Evolutionary conservation across 2,113 vertebrate species (phyloP), one percentile per base, ranked within the genome.

Genomic region (Struthidea cinerea): DNA sequence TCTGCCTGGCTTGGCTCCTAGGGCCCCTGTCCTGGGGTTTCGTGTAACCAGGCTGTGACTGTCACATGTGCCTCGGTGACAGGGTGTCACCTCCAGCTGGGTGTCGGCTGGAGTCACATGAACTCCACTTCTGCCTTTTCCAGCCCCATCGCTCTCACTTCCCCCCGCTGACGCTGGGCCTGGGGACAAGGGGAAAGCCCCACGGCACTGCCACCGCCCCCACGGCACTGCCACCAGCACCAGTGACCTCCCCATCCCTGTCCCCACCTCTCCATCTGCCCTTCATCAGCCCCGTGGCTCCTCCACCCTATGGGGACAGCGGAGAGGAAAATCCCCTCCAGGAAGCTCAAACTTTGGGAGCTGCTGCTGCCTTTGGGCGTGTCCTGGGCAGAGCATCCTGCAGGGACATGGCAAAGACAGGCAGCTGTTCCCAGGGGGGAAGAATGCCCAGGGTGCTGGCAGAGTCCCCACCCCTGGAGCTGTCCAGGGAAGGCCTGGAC

Each of bases 41-140:
- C 1, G 4, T 67, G 63, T 9, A 1, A 4, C 8, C 4, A 0
- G 41, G 60, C 78, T 59, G 68, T 2, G 23, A 18, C 33, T 17
- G 30, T 27, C 78, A 44, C 63, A 4, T 6, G 53, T 12, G 9
- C 65, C 47, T 8, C 3, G 2, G 32, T 1, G 3, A 10, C 28
- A 28, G 37, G 6, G 5, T 32, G 52, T 15, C 27, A 9, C n/a
- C 61, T 18, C 3, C 16, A 12, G 44, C 64, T 0, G 2, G 59
- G 3, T 1, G 12, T 1, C 8, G 49, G 49, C 47, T 37, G 60
- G 2, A 7, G 56, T 16, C 61, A 70, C 65, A 7, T 0, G 8
- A 8, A 55, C 22, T 2, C 61, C 86, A 27, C 69, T 73, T 77
- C 86, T 90, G 82, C 78, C 49, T 87, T 73, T 65, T 30, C 39